A percentile compares a stretch with the other conserved stretches of the same genome.
phyloP scores from a whole-genome alignment of 2,888 invertebrate species.

The Colletes collaris region DNA sequence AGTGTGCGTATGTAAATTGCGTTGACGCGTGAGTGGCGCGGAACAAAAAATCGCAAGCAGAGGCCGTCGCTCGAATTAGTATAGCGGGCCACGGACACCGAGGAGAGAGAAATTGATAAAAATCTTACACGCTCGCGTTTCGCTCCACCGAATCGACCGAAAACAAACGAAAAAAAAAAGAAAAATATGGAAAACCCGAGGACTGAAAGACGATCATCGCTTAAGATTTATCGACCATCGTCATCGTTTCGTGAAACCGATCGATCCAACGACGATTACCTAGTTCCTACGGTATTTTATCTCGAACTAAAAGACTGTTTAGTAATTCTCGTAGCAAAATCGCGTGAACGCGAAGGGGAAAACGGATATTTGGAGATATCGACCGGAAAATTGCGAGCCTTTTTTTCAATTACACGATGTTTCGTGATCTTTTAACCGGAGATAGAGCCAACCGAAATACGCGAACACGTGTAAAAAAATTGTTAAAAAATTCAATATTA shows the following conservation, averaged over 20 bases:
- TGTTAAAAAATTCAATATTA: no score
- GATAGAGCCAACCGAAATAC: no score
- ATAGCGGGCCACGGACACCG: conserved; percentile 33
- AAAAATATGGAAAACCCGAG: not conserved
- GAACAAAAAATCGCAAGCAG: conserved; percentile 33
- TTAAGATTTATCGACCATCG: conserved; percentile 13
- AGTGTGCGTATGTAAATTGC: conserved; percentile 24
- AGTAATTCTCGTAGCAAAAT: conserved; percentile 7
- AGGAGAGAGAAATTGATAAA: conserved; percentile 9
- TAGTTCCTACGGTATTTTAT: conserved; percentile 39
- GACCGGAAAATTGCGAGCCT: no score
- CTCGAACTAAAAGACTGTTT: not conserved
- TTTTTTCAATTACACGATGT: no score
- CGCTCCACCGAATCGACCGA: conserved; percentile 29
- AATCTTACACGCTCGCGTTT: conserved; percentile 47
- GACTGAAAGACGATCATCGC: conserved; percentile 13
- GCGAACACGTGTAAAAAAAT: no score
- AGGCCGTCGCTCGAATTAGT: conserved; percentile 38
- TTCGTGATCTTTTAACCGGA: no score
- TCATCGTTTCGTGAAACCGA: conserved; percentile 26
- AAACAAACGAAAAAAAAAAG: not conserved
- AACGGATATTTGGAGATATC: no score
- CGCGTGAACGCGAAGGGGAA: no score
- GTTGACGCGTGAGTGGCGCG: conserved; percentile 31
- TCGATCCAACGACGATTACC: conserved; percentile 21